Conservation (phyloP, 2,113 vertebrate genomes). For the Kryptolebias marmoratus region DNA sequence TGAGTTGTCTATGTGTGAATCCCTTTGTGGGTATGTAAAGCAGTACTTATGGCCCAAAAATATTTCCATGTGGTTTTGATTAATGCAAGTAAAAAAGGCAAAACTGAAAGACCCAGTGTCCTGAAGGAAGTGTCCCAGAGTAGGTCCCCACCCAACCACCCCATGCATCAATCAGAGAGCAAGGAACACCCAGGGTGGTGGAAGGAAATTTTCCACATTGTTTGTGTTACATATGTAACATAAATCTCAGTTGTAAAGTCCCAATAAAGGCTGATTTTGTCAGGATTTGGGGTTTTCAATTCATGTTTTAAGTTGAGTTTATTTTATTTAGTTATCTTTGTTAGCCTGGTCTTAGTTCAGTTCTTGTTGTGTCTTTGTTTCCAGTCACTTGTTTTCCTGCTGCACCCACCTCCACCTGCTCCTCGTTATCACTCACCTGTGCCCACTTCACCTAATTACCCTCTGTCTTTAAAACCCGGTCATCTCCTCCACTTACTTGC, state of each 20-base stretch:
- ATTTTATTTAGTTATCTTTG: too few species aligned
- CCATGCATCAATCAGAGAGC: conserved; percentile 25
- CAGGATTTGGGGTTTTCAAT: too few species aligned
- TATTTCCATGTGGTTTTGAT: conserved; percentile 53
- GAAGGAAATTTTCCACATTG: background rate
- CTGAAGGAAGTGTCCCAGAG: conserved; percentile 42
- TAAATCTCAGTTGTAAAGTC: background rate
- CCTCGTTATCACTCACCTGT: too few species aligned
- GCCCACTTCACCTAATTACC: too few species aligned
- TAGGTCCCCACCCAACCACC: conserved; percentile 43
- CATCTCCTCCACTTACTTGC: too few species aligned
- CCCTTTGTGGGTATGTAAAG: conserved; percentile 15
- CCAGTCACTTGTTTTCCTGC: too few species aligned
- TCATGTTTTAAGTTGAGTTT: too few species aligned
- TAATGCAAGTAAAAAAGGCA: conserved; percentile 27
- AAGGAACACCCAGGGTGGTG: conserved; percentile 45
- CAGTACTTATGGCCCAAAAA: conserved; percentile 44
- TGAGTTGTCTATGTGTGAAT: too few species aligned
- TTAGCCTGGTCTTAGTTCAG: too few species aligned
- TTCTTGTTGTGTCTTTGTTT: too few species aligned
- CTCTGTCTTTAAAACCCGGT: too few species aligned
- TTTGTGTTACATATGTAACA: background rate
- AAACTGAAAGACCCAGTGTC: conserved; percentile 25
- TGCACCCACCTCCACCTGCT: too few species aligned
- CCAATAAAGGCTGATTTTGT: background rate